Evolutionary conservation across 1,140 invertebrate genomes (phyloP).

Genomic region (Grapholita molesta): DNA sequence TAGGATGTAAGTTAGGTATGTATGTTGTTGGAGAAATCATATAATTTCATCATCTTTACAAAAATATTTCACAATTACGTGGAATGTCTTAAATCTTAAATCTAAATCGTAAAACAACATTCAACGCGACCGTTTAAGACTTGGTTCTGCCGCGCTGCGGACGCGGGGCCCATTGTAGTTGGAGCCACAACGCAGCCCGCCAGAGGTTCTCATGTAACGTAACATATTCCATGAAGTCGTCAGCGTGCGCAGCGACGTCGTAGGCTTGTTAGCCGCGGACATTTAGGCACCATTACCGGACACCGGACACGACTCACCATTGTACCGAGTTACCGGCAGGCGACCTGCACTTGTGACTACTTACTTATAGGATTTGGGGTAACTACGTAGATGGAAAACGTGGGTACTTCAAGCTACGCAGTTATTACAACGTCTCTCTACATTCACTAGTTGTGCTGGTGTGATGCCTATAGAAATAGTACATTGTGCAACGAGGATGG

Average conservation of each 20-base stretch:
- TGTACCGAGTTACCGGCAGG: neutral
- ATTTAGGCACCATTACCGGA: slow-evolving; percentile 20
- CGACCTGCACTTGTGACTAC: neutral
- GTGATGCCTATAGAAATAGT: no score
- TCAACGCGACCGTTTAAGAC: neutral
- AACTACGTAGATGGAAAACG: neutral
- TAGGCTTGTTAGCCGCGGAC: slow-evolving; percentile 48
- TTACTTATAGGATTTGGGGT: neutral
- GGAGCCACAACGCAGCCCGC: slow-evolving; percentile 23
- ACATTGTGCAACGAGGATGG: no score
- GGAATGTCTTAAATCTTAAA: no score
- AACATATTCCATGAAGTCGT: slow-evolving; percentile 42
- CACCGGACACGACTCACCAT: slow-evolving; percentile 23
- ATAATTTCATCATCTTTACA: no score
- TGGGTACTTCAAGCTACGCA: neutral
- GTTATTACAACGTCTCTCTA: neutral
- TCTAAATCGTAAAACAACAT: no score
- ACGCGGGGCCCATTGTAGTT: slow-evolving; percentile 26
- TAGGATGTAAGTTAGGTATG: no score
- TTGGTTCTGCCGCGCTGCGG: neutral
- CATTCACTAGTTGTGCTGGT: neutral
- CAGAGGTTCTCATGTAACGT: slow-evolving; percentile 32
- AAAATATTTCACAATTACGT: no score
- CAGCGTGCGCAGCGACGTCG: slow-evolving; percentile 41
- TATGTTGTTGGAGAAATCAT: no score